phyloP scores from a whole-genome alignment of 2,888 invertebrate genomes.

The Pedicia rivosa region DNA sequence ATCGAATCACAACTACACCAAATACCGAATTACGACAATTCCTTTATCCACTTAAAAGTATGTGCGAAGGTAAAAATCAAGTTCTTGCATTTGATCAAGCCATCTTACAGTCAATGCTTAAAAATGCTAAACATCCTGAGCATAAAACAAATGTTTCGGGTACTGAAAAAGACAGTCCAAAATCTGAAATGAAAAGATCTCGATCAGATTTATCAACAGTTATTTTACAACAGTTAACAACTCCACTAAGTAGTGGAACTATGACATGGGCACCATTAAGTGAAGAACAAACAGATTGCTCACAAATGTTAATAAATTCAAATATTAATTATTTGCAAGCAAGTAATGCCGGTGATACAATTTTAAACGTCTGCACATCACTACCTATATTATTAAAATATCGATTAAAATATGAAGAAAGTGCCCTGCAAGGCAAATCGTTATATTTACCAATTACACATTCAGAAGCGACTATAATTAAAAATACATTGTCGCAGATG shows the following conservation, averaged over 20 bases:
- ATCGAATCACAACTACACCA: slow-evolving; percentile 27
- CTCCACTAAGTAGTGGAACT: slow-evolving; percentile 43
- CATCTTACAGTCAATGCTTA: slow-evolving; percentile 59
- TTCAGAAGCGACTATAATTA: slow-evolving; percentile 57
- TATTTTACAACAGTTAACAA: slow-evolving; percentile 56
- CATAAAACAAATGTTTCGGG: slow-evolving; percentile 31
- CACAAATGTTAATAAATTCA: slow-evolving; percentile 55
- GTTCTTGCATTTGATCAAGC: slow-evolving; percentile 62
- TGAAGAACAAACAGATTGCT: slow-evolving; percentile 31
- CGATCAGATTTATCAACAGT: slow-evolving; percentile 53
- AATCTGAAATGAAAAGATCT: slow-evolving; percentile 36
- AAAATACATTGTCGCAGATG: slow-evolving; percentile 53
- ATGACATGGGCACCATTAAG: slow-evolving; percentile 30
- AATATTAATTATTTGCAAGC: slow-evolving; percentile 66
- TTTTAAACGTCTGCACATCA: slow-evolving; percentile 66
- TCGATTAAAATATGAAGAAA: slow-evolving; percentile 35
- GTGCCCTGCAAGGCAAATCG: slow-evolving; percentile 41
- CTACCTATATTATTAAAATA: slow-evolving; percentile 45
- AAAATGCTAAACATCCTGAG: slow-evolving; percentile 51
- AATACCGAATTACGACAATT: slow-evolving; percentile 38
- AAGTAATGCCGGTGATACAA: slow-evolving; percentile 63
- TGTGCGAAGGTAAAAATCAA: slow-evolving; percentile 50
- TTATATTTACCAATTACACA: slow-evolving; percentile 49
- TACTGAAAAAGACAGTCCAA: slow-evolving; percentile 41
- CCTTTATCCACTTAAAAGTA: slow-evolving; percentile 49